phyloP scores from a whole-genome alignment of 2,113 vertebrate species.

The Elephas maximus region DNA sequence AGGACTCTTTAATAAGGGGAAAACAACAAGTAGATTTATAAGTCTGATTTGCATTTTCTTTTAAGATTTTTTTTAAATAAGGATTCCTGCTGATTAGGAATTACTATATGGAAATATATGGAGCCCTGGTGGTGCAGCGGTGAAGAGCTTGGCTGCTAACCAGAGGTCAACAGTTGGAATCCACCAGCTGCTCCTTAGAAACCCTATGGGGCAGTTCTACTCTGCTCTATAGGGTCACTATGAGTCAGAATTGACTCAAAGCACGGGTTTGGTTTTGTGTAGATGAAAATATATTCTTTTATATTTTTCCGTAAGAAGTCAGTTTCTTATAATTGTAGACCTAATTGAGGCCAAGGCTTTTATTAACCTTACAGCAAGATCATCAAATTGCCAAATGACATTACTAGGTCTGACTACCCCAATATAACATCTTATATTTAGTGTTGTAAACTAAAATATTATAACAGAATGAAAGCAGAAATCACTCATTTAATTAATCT shows the following conservation, averaged over 20 bases:
- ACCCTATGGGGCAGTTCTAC: too few species aligned
- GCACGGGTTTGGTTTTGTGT: background rate
- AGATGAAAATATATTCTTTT: too few species aligned
- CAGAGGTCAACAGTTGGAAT: too few species aligned
- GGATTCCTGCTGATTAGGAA: background rate
- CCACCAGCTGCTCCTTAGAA: too few species aligned
- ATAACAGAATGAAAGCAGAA: background rate
- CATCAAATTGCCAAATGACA: slow-evolving; percentile 30
- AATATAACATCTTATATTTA: background rate
- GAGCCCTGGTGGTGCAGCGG: too few species aligned
- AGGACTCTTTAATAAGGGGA: background rate
- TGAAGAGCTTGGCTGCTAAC: too few species aligned
- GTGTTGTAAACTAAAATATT: background rate
- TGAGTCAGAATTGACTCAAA: too few species aligned
- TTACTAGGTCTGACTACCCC: background rate
- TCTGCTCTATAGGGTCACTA: too few species aligned
- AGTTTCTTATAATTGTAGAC: background rate
- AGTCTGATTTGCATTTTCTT: slow-evolving; percentile 15
- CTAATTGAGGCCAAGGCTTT: background rate
- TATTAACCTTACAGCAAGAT: background rate
- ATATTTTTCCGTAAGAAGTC: background rate
- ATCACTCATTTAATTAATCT: slow-evolving; percentile 36
- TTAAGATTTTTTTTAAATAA: slow-evolving; percentile 13
- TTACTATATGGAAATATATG: background rate
- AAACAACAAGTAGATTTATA: background rate